A percentile compares a stretch with the other conserved stretches of the same genome.
Conservation (phyloP, 1,140 invertebrate genomes). For the Lasioglossum baleicum region DNA sequence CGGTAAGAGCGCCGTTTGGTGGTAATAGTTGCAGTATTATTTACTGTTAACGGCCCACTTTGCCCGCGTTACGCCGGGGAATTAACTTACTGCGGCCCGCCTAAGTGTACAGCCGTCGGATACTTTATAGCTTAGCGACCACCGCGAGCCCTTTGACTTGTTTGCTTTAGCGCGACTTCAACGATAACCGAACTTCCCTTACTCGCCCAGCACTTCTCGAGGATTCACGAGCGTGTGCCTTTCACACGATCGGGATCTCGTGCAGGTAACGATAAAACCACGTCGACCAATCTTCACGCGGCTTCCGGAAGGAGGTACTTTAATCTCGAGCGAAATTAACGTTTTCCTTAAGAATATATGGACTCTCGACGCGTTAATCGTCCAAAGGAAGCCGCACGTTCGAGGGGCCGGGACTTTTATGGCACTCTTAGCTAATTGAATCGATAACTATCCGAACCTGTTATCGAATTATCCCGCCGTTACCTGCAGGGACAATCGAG, state of each 20-base stretch:
- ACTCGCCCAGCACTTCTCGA: not conserved
- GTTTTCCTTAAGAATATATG: conserved; percentile 6
- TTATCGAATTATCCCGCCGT: conserved; percentile 72
- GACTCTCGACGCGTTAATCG: conserved; percentile 16
- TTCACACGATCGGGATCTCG: conserved; percentile 2
- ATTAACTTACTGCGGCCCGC: conserved; percentile 68
- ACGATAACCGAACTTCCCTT: not conserved
- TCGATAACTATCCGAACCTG: conserved; percentile 63
- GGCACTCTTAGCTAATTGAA: conserved; percentile 74
- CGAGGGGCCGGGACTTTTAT: conserved; percentile 43
- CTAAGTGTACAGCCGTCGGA: conserved; percentile 59
- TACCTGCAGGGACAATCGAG: conserved; percentile 62
- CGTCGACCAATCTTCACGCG: not conserved
- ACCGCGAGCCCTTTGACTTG: conserved; percentile 54
- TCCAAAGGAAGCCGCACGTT: not conserved
- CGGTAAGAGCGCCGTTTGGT: conserved; percentile 50
- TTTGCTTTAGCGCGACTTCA: conserved; percentile 52
- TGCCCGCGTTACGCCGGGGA: conserved; percentile 61
- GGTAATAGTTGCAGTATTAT: conserved; percentile 72
- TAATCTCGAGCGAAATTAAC: conserved; percentile 11
- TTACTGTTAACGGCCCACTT: conserved; percentile 71
- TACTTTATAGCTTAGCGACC: conserved; percentile 61
- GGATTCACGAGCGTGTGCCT: not conserved
- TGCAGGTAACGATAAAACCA: not conserved
- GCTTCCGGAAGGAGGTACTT: conserved; percentile 1